Base-by-base conservation (phyloP, 1,140 invertebrate species). In the Drosophila obscura region DNA sequence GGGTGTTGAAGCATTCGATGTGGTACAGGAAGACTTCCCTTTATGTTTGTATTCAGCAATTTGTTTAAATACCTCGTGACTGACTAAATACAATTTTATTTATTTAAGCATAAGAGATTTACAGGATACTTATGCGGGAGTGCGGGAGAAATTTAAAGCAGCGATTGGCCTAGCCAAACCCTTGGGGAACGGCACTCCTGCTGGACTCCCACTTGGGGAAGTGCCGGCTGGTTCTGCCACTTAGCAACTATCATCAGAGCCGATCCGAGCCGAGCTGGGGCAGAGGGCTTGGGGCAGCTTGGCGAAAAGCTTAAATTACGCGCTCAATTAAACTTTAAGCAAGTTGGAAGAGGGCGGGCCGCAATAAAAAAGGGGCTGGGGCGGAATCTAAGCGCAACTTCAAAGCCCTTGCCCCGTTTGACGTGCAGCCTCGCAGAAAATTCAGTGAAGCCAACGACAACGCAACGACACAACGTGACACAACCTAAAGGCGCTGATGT, bases 291-390 rank as follows among this genome's bases (percentile, higher is more conserved):
- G 19, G 46, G 35, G 61, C 57, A 67, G 67, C 80, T 83, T 59
- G 63, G 80, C 62, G 60, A 84, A 87, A 85, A 81, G 81, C 81
- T 85, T 87, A 87, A 85, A 85, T 85, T 85, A 87, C 78, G 51
- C 78, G 82, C 78, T 87, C 81, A 85, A 85, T 85, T 85, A 87
- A 85, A 85, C 81, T 87, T 85, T 82, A 80, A 81, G 83, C 62
- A 85, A 85, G 62, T 85, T 63, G 65, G 44, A 24, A 57, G 49
- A 66, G 65, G 31, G 53, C 67, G 68, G 31, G 53, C 73, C 45
- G 55, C 67, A 48, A 52, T 76, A 50, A 59, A 52, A 51, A 57
- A 58, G 57, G 52, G 24, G 26, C 44, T 11, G 35, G 28, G 39
- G 58, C 61, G 57, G 51, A 74, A 53, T 64, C 58, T 67, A 64